Percentiles rank a stretch among this genome's conserved stretches.
Conservation (phyloP, 2,113 vertebrate genomes). For the Antechinus stuartii region DNA sequence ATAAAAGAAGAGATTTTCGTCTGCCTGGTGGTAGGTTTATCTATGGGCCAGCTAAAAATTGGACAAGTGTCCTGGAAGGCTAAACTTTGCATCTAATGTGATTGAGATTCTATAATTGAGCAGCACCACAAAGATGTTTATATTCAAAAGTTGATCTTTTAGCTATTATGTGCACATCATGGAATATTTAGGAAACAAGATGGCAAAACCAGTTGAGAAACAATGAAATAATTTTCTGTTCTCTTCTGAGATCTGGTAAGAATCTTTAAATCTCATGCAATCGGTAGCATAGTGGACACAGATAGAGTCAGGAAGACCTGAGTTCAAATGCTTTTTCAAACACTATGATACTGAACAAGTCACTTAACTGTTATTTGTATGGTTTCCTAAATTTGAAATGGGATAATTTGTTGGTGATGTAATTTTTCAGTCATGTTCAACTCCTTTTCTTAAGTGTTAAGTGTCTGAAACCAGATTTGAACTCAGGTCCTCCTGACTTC, state of each 20-base stretch:
- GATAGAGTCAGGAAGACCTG: not conserved
- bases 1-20: not conserved
- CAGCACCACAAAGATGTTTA: not conserved
- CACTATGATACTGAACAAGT: not conserved
- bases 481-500: no score
- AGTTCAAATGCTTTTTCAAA: not conserved
- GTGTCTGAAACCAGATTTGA: no score
- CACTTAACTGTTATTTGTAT: not conserved
- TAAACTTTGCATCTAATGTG: constrained; percentile 24
- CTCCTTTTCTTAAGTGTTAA: not conserved
- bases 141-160: constrained; percentile 38
- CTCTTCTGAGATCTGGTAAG: not conserved
- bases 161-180: constrained; percentile 4
- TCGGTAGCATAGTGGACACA: not conserved
- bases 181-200: not conserved
- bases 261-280: not conserved
- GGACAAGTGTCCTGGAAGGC: not conserved
- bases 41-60: constrained; percentile 10
- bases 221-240: not conserved
- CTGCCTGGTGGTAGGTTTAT: not conserved
- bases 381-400: not conserved
- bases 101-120: constrained; percentile 22
- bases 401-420: not conserved
- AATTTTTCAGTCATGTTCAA: not conserved
- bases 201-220: not conserved